Evolutionary conservation across 2,797 vertebrate species (phyloP), one percentile per base, ranked within the genome.

Genomic region (Limosa lapponica): DNA sequence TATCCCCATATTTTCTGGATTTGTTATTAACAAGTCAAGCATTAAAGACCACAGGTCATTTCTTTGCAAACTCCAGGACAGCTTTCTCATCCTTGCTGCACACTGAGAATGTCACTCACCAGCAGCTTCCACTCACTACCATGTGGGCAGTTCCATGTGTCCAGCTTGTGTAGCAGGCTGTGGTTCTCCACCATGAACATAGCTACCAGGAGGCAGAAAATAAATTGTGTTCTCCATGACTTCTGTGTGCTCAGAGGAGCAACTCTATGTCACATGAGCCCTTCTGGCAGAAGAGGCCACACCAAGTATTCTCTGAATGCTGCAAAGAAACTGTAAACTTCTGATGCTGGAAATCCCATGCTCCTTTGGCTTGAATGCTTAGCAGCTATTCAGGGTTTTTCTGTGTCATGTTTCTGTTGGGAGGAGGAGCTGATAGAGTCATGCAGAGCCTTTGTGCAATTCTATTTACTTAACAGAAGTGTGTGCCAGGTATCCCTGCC

Each of bases 371-470:
- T 86, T 79, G 32, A 61, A 83, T 25, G 32, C 24, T 83, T 58
- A 97, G 69, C 41, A 88, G 70, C 62, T 89, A 90, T 91, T 90
- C 83, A 82, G 51, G 9, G 46, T 24, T 88, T 93, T 88, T 81
- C 49, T 94, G 80, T 89, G 71, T 65, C 32, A 27, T 90, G 58
- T 95, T 92, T 95, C 72, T 83, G 30, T 48, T 81, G 39, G 65
- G 87, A 95, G 77, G 49, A 61, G 62, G 37, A 95, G 86, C 66
- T 87, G 82, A 82, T 73, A 91, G 64, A 95, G 23, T 88, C 88
- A 93, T 74, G 66, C 66, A 79, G 88, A 89, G 77, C 24, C 83
- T 96, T 95, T 96, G 73, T 94, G 55, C 41, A 79, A 49, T 74
- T 54, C 51, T 79, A 81, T 84, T 90, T 79, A 90, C 88, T 95